Evolutionary conservation across 2,113 vertebrate species (phyloP).

Genomic region (Notarius lentiginosus): DNA sequence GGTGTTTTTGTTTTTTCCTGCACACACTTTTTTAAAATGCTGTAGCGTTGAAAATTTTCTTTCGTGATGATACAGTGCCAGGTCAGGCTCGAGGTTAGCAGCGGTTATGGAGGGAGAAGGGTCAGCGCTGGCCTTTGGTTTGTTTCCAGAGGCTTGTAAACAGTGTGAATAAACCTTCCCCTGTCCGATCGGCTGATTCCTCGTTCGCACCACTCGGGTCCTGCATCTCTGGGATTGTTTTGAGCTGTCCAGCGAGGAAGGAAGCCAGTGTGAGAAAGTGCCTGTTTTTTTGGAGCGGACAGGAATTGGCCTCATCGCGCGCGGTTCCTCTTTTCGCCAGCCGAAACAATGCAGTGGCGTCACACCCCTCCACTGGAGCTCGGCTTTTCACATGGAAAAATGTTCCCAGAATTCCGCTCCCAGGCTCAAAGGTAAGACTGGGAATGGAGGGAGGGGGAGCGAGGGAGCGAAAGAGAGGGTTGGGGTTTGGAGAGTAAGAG

Average conservation of each 20-base stretch:
- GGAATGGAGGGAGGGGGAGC: conserved; percentile 40
- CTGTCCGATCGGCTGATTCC: conserved; percentile 46
- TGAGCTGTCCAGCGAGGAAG: conserved; percentile 79
- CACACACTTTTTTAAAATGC: not conserved
- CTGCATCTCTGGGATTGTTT: conserved; percentile 78
- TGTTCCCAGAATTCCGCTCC: conserved; percentile 81
- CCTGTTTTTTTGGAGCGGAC: conserved; percentile 79
- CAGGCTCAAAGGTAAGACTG: conserved; percentile 71
- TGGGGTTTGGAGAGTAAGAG: conserved; percentile 49
- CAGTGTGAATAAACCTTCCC: conserved; percentile 63
- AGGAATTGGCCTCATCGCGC: conserved; percentile 82
- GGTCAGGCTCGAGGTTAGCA: conserved; percentile 57
- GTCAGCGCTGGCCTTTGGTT: conserved; percentile 61
- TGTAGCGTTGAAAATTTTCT: not conserved
- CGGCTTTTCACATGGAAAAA: conserved; percentile 81
- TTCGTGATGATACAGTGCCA: conserved; percentile 53
- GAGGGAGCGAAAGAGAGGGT: conserved; percentile 13
- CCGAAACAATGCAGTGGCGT: conserved; percentile 82
- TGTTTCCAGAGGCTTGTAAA: conserved; percentile 70
- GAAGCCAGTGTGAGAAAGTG: conserved; percentile 84
- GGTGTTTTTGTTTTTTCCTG: not conserved
- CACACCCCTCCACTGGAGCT: conserved; percentile 80
- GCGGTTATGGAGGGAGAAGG: conserved; percentile 40
- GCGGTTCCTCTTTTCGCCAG: conserved; percentile 79
- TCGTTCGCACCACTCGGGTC: conserved; percentile 54